These are phyloP conservation scores for Spisula subtruncata DNA, from an alignment of 2,888 invertebrate genomes.

Conservation along the genomic window DNA sequence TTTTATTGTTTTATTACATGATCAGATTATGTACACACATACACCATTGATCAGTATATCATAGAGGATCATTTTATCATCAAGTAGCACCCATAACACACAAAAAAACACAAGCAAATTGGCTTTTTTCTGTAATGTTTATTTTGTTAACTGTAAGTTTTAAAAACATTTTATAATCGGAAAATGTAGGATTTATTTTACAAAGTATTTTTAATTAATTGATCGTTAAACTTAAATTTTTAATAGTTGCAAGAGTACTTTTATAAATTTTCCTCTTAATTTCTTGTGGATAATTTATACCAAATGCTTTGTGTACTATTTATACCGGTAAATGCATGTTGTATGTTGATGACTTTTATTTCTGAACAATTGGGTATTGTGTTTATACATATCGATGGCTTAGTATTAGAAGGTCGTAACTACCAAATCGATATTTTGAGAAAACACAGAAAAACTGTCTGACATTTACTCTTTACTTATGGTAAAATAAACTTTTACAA, in stretches of 20 bases:
- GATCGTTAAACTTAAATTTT: not conserved
- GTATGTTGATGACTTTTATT: not conserved
- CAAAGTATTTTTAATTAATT: not conserved
- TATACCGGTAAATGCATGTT: no score
- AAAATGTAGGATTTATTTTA: not conserved
- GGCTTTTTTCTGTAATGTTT: not conserved
- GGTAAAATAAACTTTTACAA: no score
- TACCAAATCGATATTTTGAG: no score
- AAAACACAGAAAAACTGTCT: no score
- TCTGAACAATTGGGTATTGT: not conserved
- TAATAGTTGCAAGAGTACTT: not conserved
- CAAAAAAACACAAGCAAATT: not conserved
- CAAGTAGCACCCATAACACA: not conserved
- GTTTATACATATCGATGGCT: not conserved
- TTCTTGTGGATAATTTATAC: no score
- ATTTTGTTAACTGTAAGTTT: not conserved
- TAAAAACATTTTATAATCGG: conserved; percentile 16
- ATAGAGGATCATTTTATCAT: not conserved
- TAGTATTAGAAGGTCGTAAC: no score
- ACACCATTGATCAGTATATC: not conserved
- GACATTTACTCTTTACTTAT: no score
- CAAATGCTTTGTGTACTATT: no score
- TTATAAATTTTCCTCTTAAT: not conserved
- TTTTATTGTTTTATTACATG: conserved; percentile 1
- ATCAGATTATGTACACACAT: not conserved